Base-by-base conservation (phyloP, 2,888 invertebrate genomes). In the Sinhomidia bicolor region DNA sequence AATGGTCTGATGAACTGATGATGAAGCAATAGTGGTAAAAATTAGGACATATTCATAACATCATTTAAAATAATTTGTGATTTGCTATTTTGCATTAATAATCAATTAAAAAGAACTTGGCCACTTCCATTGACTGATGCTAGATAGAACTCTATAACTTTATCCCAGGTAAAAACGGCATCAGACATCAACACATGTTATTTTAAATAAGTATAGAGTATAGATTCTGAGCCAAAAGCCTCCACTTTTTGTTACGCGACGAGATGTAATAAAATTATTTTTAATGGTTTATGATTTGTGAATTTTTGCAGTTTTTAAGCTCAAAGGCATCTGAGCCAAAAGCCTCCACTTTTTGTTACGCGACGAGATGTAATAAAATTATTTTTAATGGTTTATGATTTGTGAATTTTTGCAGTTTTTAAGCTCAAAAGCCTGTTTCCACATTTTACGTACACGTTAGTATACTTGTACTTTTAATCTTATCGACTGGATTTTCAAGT, bases 391-490 rank as follows among this genome's bases (percentile, higher is more conserved):
- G 4, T 36, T 36, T 54, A 2, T 54, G 17, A 5, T 54, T n/a
- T 54, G 17, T 54, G 54, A 1, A 17, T 47, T 47, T 47, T 36
- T n/a, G n/a, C n/a, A n/a, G n/a, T n/a, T 36, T 36, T 14, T n/a
- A 54, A 14, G 54, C 12, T 17, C 14, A 54, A 54, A 10, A 54
- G 0, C 17, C 54, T n/a, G 14, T 54, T 54, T 54, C 17, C 54
- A 17, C 14, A 54, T 54, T 54, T 54, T 54, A 36, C 36, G 36
- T 7, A 36, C 36, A 68, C 32, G 14, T 68, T 36, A 36, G 36
- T 36, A 7, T 36, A 68, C 17, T 68, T n/a, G 68, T 68, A 36
- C 20, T 23, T 68, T 60, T 60, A 60, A 60, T 60, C 60, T 57
- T 60, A 60, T 60, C 60, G 60, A 6, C 26, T 10, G 17, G 10